These are phyloP conservation scores for Phorcus lineatus DNA, from an alignment of 2,888 invertebrate species.

Conservation along the genomic window DNA sequence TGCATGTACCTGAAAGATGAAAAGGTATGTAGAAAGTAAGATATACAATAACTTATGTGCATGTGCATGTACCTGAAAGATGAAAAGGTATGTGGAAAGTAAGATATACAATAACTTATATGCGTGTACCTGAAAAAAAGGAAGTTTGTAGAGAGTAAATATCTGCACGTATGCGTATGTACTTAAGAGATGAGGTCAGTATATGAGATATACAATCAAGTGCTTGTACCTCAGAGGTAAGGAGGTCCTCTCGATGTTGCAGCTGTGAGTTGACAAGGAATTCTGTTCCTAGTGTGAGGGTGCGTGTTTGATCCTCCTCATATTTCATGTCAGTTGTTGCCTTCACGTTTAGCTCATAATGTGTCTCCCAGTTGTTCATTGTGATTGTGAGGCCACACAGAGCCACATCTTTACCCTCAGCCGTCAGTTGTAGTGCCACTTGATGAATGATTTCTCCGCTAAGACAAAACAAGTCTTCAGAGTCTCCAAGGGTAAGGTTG, in stretches of 20 bases:
- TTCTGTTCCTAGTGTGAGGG: slow-evolving; percentile 24
- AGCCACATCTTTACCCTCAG: slow-evolving; percentile 4
- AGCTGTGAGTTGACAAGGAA: slow-evolving; percentile 27
- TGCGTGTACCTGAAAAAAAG: no score
- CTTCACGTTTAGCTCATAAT: slow-evolving; percentile 33
- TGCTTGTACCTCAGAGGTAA: slow-evolving; percentile 22
- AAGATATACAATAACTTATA: background rate
- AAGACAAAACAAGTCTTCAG: slow-evolving; percentile 32
- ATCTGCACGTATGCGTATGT: no score
- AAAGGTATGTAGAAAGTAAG: background rate
- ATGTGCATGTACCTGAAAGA: background rate
- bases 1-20: background rate
- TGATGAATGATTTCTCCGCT: slow-evolving; percentile 32
- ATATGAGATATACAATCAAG: background rate
- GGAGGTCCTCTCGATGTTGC: slow-evolving; percentile 22
- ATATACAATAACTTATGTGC: background rate
- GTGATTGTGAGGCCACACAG: slow-evolving; percentile 37
- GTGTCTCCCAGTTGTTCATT: slow-evolving; percentile 38
- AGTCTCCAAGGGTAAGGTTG: background rate
- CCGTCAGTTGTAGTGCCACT: slow-evolving; percentile 7
- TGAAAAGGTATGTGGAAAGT: background rate
- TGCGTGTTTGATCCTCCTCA: slow-evolving; percentile 35
- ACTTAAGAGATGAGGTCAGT: no score
- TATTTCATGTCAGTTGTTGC: slow-evolving; percentile 44
- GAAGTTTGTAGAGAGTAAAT: no score